Conservation (phyloP, 2,888 invertebrate genomes). For the Cerceris rybyensis region DNA sequence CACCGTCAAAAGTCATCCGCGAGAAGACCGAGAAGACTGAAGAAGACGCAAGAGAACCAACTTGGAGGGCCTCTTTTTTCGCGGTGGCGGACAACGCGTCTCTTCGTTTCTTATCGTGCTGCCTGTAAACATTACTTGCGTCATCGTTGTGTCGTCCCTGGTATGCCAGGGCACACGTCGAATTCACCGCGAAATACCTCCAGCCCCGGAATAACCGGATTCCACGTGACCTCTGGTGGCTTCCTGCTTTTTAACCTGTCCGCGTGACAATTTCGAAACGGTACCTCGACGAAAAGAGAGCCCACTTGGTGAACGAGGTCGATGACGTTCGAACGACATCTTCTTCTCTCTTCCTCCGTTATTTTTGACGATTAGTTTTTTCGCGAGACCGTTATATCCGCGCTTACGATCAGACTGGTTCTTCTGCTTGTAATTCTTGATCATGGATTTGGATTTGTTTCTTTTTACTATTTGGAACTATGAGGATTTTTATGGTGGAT, state of each 20-base stretch:
- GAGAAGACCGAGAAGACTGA: constrained; percentile 12
- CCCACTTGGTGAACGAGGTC: constrained; percentile 6
- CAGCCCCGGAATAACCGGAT: background rate
- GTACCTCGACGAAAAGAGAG: constrained; percentile 10
- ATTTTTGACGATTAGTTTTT: background rate
- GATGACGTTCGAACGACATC: background rate
- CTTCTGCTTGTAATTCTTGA: too few species aligned
- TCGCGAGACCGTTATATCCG: background rate
- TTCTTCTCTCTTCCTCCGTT: background rate
- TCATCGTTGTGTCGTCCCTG: constrained; percentile 15
- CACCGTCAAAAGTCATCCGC: constrained; percentile 21
- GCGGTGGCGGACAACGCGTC: constrained; percentile 10
- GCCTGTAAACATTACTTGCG: constrained; percentile 46
- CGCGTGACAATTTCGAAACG: constrained; percentile 15
- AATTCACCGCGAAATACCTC: background rate
- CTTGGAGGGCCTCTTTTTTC: constrained; percentile 28
- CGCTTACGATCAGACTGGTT: too few species aligned
- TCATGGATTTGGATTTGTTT: too few species aligned
- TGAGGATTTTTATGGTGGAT: too few species aligned
- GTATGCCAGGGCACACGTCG: constrained; percentile 12
- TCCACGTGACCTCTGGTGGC: background rate
- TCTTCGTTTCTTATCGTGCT: constrained; percentile 33
- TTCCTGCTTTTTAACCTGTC: background rate
- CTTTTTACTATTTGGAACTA: too few species aligned
- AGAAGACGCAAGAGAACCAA: constrained; percentile 37